These are phyloP conservation scores for Ochropleura leucogaster DNA, from an alignment of 2,888 invertebrate species.

Conservation along the genomic window DNA sequence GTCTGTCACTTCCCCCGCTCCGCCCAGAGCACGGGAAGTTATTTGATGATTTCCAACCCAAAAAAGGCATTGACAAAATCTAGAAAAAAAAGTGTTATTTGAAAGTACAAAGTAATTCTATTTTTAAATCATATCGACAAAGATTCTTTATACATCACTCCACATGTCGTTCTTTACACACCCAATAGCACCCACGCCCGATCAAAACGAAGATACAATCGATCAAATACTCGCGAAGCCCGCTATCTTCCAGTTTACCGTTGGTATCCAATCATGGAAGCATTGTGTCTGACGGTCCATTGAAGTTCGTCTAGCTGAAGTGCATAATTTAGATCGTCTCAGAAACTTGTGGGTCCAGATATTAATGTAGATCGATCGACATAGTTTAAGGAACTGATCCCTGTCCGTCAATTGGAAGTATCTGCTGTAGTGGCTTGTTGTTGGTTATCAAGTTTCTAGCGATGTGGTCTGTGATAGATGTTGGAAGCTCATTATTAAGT, in stretches of 20 bases:
- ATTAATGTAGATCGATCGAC: slow-evolving; percentile 43
- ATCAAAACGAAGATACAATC: slow-evolving; percentile 32
- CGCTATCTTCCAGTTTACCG: slow-evolving; percentile 35
- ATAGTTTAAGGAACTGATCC: slow-evolving; percentile 15
- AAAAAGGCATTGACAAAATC: neutral
- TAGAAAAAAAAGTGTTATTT: neutral
- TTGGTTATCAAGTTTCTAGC: neutral
- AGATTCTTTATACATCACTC: neutral
- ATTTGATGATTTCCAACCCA: no score
- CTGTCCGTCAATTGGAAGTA: neutral
- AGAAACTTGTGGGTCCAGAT: slow-evolving; percentile 25
- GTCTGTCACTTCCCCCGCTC: no score
- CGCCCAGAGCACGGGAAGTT: no score
- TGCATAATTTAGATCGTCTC: slow-evolving; percentile 61
- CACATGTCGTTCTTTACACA: neutral
- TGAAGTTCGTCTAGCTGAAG: slow-evolving; percentile 52
- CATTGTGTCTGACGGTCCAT: slow-evolving; percentile 61
- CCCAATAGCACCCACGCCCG: neutral
- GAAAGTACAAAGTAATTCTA: neutral
- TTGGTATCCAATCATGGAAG: slow-evolving; percentile 57
- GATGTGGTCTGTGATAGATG: neutral
- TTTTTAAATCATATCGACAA: neutral
- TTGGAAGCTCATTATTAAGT: neutral
- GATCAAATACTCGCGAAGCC: slow-evolving; percentile 37
- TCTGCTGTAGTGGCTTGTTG: neutral